Conservation (phyloP, 2,113 vertebrate species). For the Fukomys damarensis region DNA sequence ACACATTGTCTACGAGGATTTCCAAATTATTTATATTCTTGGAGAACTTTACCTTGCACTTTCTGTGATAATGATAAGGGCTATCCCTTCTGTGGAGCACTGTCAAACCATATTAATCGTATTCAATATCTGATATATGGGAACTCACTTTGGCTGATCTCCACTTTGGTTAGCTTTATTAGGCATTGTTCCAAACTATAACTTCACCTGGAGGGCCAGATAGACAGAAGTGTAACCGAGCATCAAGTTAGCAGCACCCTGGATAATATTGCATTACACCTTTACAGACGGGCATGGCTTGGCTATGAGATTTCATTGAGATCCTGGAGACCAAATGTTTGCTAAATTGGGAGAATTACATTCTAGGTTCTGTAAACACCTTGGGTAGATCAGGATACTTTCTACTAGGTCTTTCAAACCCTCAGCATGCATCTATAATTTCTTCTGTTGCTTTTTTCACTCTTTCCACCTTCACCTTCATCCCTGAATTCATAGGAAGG, state of each 20-base stretch:
- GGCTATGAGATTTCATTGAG: background rate
- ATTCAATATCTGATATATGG: conserved; percentile 82
- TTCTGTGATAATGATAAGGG: conserved; percentile 85
- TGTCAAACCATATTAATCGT: conserved; percentile 84
- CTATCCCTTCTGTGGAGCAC: conserved; percentile 74
- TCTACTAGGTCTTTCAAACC: background rate
- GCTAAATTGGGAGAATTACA: background rate
- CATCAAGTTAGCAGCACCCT: conserved; percentile 33
- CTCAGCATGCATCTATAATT: background rate
- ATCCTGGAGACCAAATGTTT: background rate
- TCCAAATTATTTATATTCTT: conserved; percentile 91
- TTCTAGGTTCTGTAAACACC: background rate
- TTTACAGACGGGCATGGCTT: conserved; percentile 59
- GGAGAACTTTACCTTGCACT: conserved; percentile 86
- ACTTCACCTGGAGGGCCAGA: conserved; percentile 69
- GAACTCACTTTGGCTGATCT: conserved; percentile 82
- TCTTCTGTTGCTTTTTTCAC: background rate
- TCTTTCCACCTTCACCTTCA: background rate
- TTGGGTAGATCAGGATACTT: background rate
- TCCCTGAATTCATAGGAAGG: background rate
- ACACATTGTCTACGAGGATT: conserved; percentile 86
- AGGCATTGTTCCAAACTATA: conserved; percentile 72
- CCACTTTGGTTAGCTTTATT: conserved; percentile 84
- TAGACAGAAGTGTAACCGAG: conserved; percentile 53
- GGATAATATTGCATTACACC: background rate